Conservation (phyloP, 2,113 vertebrate species). For the Phainopepla nitens region DNA sequence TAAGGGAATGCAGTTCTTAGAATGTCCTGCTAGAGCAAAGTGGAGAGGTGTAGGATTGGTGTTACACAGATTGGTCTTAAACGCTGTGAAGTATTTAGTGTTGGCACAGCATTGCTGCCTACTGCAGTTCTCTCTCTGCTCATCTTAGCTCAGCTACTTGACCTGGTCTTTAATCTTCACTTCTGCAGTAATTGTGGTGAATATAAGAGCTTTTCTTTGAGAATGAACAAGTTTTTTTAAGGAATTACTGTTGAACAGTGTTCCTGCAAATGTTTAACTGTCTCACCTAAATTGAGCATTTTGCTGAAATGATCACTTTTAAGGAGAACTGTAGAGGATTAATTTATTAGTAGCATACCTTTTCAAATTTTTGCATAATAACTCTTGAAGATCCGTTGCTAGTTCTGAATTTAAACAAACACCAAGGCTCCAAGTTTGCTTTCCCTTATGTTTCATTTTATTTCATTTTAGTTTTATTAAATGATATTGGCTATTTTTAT, state of each 20-base stretch:
- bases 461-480: background rate
- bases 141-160: background rate
- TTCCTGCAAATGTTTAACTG: background rate
- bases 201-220: background rate
- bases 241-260: background rate
- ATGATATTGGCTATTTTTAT: background rate
- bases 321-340: background rate
- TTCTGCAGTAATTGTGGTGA: background rate
- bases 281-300: background rate
- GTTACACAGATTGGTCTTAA: background rate
- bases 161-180: background rate
- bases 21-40: background rate
- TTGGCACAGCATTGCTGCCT: background rate
- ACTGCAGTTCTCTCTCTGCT: background rate
- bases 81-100: accelerated
- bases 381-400: background rate
- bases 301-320: background rate
- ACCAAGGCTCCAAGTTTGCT: background rate
- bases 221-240: background rate
- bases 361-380: background rate
- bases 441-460: background rate
- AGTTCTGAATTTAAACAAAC: background rate
- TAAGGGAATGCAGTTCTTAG: background rate
- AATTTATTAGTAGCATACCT: background rate
- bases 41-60: background rate